phyloP scores from a whole-genome alignment of 1,140 invertebrate species.

The Leptopilina clavipes region DNA sequence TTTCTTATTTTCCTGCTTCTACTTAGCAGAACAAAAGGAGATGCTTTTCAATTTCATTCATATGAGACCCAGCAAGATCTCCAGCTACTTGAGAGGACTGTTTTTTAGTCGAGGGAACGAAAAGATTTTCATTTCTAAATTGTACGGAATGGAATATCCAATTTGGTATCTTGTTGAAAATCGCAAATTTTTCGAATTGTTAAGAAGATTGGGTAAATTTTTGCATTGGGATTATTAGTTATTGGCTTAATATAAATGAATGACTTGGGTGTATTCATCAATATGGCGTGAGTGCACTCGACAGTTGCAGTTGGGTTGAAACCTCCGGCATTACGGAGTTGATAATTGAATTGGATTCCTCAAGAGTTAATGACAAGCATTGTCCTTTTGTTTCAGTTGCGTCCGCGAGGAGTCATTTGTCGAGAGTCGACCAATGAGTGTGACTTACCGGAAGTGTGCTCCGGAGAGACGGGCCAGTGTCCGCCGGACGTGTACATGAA shows the following conservation, averaged over 20 bases:
- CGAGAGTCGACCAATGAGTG: constrained; percentile 91
- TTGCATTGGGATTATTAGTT: too few relatives aligned
- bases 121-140: background rate
- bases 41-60: background rate
- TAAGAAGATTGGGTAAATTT: too few relatives aligned
- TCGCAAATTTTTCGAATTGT: too few relatives aligned
- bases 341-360: constrained; percentile 15
- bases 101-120: background rate
- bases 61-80: background rate
- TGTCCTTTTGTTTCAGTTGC: constrained; percentile 77
- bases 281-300: background rate
- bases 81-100: background rate
- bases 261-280: background rate
- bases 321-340: constrained; percentile 10
- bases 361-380: constrained; percentile 31
- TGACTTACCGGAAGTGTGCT: constrained; percentile 94
- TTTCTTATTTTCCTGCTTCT: background rate
- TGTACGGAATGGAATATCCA: background rate
- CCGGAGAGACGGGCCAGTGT: constrained; percentile 90
- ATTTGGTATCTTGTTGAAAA: too few relatives aligned
- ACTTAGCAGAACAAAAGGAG: background rate
- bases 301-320: background rate
- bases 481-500: constrained; percentile 92
- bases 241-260: too few relatives aligned
- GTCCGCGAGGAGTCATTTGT: constrained; percentile 85